These are phyloP conservation scores for Caiman crocodilus DNA, from an alignment of 2,797 vertebrate species.

Conservation along the genomic window DNA sequence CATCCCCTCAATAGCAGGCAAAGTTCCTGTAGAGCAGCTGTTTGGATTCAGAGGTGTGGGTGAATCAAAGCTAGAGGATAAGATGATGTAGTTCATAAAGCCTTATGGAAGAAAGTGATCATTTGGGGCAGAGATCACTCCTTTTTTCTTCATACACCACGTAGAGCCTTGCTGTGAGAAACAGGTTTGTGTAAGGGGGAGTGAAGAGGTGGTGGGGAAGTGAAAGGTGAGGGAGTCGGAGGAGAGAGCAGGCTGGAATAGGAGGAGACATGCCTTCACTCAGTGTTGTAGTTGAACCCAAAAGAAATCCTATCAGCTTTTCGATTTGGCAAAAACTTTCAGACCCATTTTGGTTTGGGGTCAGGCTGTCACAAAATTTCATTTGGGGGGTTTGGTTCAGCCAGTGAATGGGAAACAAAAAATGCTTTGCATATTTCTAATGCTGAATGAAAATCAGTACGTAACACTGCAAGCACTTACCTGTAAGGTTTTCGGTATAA, in stretches of 20 bases:
- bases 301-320: no score
- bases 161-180: neutral
- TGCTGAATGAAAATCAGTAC: no score
- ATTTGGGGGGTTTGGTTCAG: no score
- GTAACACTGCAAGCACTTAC: neutral
- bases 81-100: neutral
- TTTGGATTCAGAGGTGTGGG: neutral
- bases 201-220: no score
- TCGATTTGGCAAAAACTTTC: no score
- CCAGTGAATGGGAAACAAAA: no score
- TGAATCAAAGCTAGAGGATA: neutral
- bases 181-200: neutral
- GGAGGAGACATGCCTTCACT: neutral
- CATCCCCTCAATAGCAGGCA: constrained; percentile 22
- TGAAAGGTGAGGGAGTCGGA: neutral
- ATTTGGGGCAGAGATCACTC: constrained; percentile 4
- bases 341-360: no score
- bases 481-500: neutral
- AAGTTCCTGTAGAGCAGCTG: constrained; percentile 27
- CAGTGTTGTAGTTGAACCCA: no score
- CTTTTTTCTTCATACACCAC: neutral
- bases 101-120: neutral
- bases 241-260: neutral
- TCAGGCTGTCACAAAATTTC: no score
- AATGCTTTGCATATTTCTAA: no score